Evolutionary conservation across 2,888 invertebrate species (phyloP).

Genomic region (Blastobasis lacticolella): DNA sequence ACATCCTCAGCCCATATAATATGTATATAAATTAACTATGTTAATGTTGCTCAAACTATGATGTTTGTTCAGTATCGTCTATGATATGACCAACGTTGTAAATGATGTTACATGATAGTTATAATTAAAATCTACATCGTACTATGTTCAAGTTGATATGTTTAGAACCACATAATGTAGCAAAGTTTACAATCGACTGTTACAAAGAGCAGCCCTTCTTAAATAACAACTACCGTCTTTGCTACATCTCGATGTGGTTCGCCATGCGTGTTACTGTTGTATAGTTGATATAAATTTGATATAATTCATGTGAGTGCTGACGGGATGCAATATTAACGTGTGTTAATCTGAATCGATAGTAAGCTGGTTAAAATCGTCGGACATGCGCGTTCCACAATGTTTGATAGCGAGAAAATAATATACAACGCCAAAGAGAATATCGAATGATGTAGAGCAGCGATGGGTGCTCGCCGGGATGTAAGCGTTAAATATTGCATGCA

Average conservation of each 20-base stretch:
- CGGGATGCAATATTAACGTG: constrained; percentile 73
- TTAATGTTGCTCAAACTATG: constrained; percentile 20
- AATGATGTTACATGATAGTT: constrained; percentile 24
- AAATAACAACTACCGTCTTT: constrained; percentile 6
- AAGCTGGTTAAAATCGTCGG: constrained; percentile 36
- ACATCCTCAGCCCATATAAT: constrained; percentile 20
- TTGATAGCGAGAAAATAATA: constrained; percentile 46
- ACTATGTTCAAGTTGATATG: constrained; percentile 25
- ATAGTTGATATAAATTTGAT: constrained; percentile 18
- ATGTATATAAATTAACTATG: constrained; percentile 19
- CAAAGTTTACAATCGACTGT: constrained; percentile 7
- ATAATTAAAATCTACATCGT: constrained; percentile 20
- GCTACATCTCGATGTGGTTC: constrained; percentile 31
- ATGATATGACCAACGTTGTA: constrained; percentile 19
- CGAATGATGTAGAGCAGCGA: constrained; percentile 49
- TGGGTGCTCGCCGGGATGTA: constrained; percentile 51
- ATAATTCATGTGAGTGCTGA: constrained; percentile 52
- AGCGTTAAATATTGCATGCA: constrained; percentile 75
- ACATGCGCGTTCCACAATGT: constrained; percentile 53
- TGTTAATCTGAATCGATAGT: constrained; percentile 33
- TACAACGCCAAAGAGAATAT: constrained; percentile 45
- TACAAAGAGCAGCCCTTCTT: too few relatives aligned
- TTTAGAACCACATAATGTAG: constrained; percentile 23
- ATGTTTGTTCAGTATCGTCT: constrained; percentile 18
- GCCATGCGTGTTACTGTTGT: constrained; percentile 42